Evolutionary conservation across 1,140 invertebrate species (phyloP).

Genomic region (Dinothrombium tinctorium): DNA sequence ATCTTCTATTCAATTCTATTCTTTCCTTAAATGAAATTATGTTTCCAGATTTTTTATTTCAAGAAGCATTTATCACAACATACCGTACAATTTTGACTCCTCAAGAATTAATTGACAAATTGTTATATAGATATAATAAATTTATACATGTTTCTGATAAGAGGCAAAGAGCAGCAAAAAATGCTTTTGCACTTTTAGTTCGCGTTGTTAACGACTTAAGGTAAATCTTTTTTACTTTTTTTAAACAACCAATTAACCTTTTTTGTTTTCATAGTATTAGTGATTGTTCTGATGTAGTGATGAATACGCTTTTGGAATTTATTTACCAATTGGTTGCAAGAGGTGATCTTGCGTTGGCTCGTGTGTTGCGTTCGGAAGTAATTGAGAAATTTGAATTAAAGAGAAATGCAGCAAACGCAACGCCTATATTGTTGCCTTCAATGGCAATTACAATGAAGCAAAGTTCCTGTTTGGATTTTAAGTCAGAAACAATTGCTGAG

Average conservation of each 20-base stretch:
- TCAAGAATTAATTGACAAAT: slow-evolving; percentile 57
- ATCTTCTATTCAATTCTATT: slow-evolving; percentile 11
- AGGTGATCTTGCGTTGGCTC: slow-evolving; percentile 64
- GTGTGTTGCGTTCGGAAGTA: slow-evolving; percentile 62
- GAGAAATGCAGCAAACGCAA: slow-evolving; percentile 24
- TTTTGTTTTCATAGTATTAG: slow-evolving; percentile 34
- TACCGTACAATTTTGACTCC: slow-evolving; percentile 83
- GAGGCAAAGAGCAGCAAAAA: slow-evolving; percentile 49
- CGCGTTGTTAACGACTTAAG: slow-evolving; percentile 77
- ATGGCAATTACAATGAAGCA: slow-evolving; percentile 14
- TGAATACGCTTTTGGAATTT: slow-evolving; percentile 45
- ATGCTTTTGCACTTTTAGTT: slow-evolving; percentile 66
- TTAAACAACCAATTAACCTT: slow-evolving; percentile 5
- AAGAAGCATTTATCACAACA: slow-evolving; percentile 88
- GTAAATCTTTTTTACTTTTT: slow-evolving; percentile 30
- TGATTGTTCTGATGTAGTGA: slow-evolving; percentile 32
- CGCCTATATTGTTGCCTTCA: slow-evolving; percentile 21
- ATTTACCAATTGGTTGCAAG: slow-evolving; percentile 61
- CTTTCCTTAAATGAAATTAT: slow-evolving; percentile 8
- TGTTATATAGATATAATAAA: slow-evolving; percentile 58
- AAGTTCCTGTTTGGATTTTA: slow-evolving; percentile 58
- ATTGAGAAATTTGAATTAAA: slow-evolving; percentile 56
- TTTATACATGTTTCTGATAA: slow-evolving; percentile 31
- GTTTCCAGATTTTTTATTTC: slow-evolving; percentile 60
- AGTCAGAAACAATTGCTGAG: slow-evolving; percentile 72